Evolutionary conservation across 2,888 invertebrate genomes (phyloP).

Genomic region (Bruchidius siliquastri): DNA sequence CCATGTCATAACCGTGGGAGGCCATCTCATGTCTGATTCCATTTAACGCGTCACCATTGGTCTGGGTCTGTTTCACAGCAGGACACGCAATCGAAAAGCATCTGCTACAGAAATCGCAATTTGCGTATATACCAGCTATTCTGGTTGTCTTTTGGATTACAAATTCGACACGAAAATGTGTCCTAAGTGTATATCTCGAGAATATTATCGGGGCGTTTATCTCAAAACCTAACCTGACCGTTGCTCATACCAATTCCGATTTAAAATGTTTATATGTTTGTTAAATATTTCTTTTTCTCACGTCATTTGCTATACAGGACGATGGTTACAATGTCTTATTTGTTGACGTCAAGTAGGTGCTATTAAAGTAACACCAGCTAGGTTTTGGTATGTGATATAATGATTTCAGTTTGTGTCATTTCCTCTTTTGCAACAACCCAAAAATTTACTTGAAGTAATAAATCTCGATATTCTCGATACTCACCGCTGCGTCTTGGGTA

Average conservation of each 20-base stretch:
- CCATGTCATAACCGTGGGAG: neutral
- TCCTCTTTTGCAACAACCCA: too few relatives aligned
- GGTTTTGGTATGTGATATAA: too few relatives aligned
- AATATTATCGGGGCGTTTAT: neutral
- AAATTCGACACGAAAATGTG: neutral
- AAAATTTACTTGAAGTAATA: neutral
- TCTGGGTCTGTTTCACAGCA: neutral
- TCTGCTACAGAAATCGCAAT: neutral
- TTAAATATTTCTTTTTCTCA: neutral
- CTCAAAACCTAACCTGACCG: neutral
- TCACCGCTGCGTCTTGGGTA: slow-evolving; percentile 66
- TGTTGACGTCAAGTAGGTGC: too few relatives aligned
- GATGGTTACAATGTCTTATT: neutral
- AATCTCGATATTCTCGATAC: slow-evolving; percentile 28
- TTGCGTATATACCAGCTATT: neutral
- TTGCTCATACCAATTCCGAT: neutral
- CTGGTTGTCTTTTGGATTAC: neutral
- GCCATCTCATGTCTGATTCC: neutral
- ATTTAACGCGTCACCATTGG: neutral
- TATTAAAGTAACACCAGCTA: too few relatives aligned
- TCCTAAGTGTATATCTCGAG: neutral
- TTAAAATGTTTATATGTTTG: too few relatives aligned
- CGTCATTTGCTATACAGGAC: neutral
- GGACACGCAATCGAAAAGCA: neutral
- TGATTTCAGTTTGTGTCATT: too few relatives aligned